Evolutionary conservation across 2,113 vertebrate species (phyloP).

Genomic region (Atractosteus spatula): DNA sequence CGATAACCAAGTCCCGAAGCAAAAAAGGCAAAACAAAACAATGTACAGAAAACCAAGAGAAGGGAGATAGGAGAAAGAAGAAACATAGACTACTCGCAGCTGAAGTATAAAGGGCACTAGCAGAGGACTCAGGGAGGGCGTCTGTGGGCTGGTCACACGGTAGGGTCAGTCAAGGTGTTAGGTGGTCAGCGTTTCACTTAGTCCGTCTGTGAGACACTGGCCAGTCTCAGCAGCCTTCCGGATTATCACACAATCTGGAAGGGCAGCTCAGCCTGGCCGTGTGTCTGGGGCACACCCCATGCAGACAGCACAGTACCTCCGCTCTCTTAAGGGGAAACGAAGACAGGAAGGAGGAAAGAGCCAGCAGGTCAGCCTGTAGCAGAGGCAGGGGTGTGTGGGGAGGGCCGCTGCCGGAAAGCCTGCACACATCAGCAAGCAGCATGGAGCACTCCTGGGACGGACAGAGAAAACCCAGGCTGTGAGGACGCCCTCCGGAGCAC

Average conservation of each 20-base stretch:
- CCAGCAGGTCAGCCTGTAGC: slow-evolving; percentile 31
- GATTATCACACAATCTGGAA: background rate
- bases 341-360: slow-evolving; percentile 46
- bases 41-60: background rate
- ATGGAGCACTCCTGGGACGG: slow-evolving; percentile 43
- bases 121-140: background rate
- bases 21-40: slow-evolving; percentile 1
- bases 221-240: background rate
- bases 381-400: slow-evolving; percentile 24
- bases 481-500: background rate
- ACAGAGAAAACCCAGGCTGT: slow-evolving; percentile 34
- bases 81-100: background rate
- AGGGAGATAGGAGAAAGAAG: background rate
- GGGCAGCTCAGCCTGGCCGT: background rate
- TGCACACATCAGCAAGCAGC: slow-evolving; percentile 57
- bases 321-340: slow-evolving; percentile 56
- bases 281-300: background rate
- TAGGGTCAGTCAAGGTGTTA: background rate
- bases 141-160: background rate
- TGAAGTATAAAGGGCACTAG: slow-evolving; percentile 15
- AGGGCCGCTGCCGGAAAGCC: slow-evolving; percentile 23
- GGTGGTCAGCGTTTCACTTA: background rate
- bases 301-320: slow-evolving; percentile 45
- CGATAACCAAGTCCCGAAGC: background rate
- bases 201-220: background rate